A percentile compares a stretch with the other conserved stretches of the same genome.
phyloP scores from a whole-genome alignment of 2,888 invertebrate genomes.

The Drosophila limbata region DNA sequence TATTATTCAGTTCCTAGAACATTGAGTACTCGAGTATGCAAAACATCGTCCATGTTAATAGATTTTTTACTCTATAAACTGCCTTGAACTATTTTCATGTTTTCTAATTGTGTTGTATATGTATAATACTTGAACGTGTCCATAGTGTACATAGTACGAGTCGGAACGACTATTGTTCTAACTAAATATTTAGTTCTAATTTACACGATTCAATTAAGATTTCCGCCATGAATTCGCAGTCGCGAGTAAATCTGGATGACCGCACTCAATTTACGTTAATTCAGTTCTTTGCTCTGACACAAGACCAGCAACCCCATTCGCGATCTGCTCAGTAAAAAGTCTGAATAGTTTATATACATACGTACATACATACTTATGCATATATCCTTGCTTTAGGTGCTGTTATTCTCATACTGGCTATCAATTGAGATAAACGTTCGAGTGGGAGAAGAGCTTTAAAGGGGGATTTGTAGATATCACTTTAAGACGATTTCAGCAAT shows the following conservation, averaged over 20 bases:
- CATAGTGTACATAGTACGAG: constrained; percentile 4
- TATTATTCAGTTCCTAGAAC: constrained; percentile 4
- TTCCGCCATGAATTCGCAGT: constrained; percentile 62
- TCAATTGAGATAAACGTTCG: constrained; percentile 15
- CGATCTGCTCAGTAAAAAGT: not conserved
- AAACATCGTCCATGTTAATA: not conserved
- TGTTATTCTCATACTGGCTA: not conserved
- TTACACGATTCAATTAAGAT: constrained; percentile 65
- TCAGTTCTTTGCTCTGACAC: constrained; percentile 31
- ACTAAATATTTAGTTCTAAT: constrained; percentile 41
- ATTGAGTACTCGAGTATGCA: constrained; percentile 4
- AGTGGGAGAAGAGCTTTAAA: not conserved
- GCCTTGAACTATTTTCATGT: constrained; percentile 6
- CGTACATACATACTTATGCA: not conserved
- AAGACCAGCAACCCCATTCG: constrained; percentile 2
- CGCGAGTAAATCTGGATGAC: constrained; percentile 41
- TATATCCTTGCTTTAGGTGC: not conserved
- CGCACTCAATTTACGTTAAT: constrained; percentile 65
- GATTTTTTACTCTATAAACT: not conserved
- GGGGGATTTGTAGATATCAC: not conserved
- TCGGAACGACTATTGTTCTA: constrained; percentile 37
- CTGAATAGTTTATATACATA: constrained; percentile 7
- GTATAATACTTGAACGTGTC: not conserved
- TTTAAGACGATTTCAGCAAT: not conserved
- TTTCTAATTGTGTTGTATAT: constrained; percentile 26